Base-by-base conservation (phyloP, 2,888 invertebrate genomes). In the Anagyrus pseudococci region DNA sequence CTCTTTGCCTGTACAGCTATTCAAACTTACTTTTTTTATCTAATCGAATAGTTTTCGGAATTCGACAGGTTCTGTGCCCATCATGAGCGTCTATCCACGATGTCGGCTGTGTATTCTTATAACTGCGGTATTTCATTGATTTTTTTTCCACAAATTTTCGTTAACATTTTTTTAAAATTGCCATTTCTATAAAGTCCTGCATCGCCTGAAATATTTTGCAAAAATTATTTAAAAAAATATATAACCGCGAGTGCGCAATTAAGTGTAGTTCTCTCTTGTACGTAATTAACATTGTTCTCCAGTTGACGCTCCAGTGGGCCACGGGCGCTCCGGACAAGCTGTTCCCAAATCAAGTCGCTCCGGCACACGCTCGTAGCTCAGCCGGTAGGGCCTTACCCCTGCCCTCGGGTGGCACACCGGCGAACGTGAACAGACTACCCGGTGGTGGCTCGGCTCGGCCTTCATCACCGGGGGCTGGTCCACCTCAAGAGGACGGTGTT, bases 311-410 rank as follows among this genome's bases (percentile, higher is more conserved):
- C 8, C 4, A 2, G 33, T 15, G 33, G 4, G 15, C 33, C n/a
- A n/a, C n/a, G 15, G 33, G 33, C 17, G 37, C 29, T 23, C 26
- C 70, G 70, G 59, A 44, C 20, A 77, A 75, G 53, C 66, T 80
- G 17, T 73, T 75, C 0, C 66, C 75, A 13, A 68, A 74, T 57
- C 78, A 77, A 62, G 75, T 72, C 58, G 75, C 80, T 6, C 80
- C 80, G 6, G 62, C 59, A 6, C 75, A 73, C 47, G 80, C 80
- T 1, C 75, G 73, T 19, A 73, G 73, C 41, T 75, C 80, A 7
- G 80, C 77, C 17, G 80, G 79, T 15, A 54, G 75, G 26, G 67
- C 71, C 1, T 61, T 80, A 20, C 72, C 73, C 13, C 67, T 76
- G 0, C 79, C 80, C 0, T 67, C 63, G 57, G 8, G n/a, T 1